Evolutionary conservation across 2,113 vertebrate genomes (phyloP).

Genomic region (Forbesichthys papilliferus): DNA sequence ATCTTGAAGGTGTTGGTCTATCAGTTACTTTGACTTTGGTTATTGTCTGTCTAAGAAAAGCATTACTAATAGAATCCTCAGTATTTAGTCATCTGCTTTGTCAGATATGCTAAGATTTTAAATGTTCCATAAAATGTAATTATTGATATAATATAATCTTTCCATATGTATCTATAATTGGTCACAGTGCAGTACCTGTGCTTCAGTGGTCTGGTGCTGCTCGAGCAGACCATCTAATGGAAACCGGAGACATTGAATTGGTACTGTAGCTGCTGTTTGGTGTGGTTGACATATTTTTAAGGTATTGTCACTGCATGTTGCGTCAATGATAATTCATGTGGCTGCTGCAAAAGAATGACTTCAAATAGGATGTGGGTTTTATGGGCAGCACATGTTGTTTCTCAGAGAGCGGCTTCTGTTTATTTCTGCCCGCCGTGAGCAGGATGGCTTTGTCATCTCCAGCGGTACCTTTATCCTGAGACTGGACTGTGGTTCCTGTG

Average conservation of each 20-base stretch:
- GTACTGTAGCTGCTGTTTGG: slow-evolving; percentile 39
- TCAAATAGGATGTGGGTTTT: slow-evolving; percentile 61
- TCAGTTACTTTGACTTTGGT: too few species aligned
- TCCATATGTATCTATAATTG: background rate
- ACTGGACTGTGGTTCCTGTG: slow-evolving; percentile 10
- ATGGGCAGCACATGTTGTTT: slow-evolving; percentile 67
- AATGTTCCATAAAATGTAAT: background rate
- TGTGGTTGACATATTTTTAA: slow-evolving; percentile 57
- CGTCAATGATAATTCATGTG: slow-evolving; percentile 65
- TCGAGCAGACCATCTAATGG: slow-evolving; percentile 20
- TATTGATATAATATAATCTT: background rate
- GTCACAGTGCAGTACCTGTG: background rate
- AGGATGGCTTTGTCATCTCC: slow-evolving; percentile 20
- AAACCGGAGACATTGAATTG: slow-evolving; percentile 28
- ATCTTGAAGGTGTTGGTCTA: too few species aligned
- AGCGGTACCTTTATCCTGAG: slow-evolving; percentile 3
- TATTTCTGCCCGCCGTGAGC: slow-evolving; percentile 36
- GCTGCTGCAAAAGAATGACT: slow-evolving; percentile 63
- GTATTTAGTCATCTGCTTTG: background rate
- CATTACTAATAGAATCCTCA: background rate
- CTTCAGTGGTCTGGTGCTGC: background rate
- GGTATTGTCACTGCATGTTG: slow-evolving; percentile 54
- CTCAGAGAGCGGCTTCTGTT: slow-evolving; percentile 58
- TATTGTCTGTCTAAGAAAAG: background rate
- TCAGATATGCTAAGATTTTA: background rate